A percentile compares a stretch with the other conserved stretches of the same genome.
Evolutionary conservation across 2,888 invertebrate genomes (phyloP).

Genomic region (Orthonevra nobilis): DNA sequence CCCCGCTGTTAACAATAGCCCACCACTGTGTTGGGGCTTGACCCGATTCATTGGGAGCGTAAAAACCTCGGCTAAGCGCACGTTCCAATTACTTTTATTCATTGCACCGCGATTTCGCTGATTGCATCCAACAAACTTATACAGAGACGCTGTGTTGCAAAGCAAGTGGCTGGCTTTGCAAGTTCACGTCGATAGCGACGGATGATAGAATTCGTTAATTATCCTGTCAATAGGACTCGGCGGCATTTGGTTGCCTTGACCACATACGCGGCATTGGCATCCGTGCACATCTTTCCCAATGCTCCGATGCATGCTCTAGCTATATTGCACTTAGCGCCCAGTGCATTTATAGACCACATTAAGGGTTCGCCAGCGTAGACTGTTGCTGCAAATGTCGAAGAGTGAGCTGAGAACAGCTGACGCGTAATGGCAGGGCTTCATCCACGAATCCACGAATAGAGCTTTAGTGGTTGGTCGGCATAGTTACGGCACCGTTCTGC

Average conservation of each 20-base stretch:
- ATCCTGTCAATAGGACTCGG: constrained; percentile 69
- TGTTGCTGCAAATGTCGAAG: no score
- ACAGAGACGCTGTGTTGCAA: constrained; percentile 39
- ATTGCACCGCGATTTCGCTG: constrained; percentile 57
- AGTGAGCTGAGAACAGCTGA: constrained; percentile 61
- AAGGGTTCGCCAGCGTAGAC: constrained; percentile 56
- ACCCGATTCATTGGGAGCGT: constrained; percentile 17
- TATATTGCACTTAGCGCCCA: no score
- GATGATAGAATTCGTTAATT: constrained; percentile 68
- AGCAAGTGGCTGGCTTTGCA: constrained; percentile 3
- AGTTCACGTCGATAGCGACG: constrained; percentile 8
- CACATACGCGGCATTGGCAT: constrained; percentile 61
- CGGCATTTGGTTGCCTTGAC: constrained; percentile 68
- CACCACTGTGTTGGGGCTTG: no score
- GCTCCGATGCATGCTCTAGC: no score
- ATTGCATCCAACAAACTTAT: constrained; percentile 43
- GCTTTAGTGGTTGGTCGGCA: constrained; percentile 60
- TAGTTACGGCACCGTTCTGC: constrained; percentile 52
- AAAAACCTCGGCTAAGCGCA: neutral
- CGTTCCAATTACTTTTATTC: constrained; percentile 67
- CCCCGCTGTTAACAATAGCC: no score
- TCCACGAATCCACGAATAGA: constrained; percentile 39
- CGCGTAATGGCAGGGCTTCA: constrained; percentile 69
- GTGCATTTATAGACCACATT: constrained; percentile 59
- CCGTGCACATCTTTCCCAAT: constrained; percentile 32